A percentile compares a stretch with the other conserved stretches of the same genome.
These are phyloP conservation scores for Zaprionus bogoriensis DNA, from an alignment of 2,888 invertebrate species.

Conservation along the genomic window DNA sequence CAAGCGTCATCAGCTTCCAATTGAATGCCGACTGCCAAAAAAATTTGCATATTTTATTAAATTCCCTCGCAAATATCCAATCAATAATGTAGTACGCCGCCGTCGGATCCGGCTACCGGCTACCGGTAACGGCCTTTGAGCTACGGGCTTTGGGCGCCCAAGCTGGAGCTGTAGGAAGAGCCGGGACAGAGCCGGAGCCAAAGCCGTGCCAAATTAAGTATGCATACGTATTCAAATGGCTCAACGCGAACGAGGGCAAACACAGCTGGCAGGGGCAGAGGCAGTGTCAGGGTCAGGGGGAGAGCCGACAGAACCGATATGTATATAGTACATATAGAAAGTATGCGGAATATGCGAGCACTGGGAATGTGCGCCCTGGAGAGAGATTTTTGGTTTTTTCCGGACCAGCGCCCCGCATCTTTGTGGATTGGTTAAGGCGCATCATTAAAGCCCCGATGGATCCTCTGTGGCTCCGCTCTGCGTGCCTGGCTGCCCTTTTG, in stretches of 20 bases:
- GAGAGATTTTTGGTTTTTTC: conserved; percentile 72
- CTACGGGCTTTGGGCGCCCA: not conserved
- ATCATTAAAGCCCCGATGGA: conserved; percentile 61
- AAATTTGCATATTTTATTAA: conserved; percentile 79
- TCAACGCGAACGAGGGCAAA: conserved; percentile 34
- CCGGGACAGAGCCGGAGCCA: conserved; percentile 32
- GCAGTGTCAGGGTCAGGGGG: conserved; percentile 23
- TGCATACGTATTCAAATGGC: conserved; percentile 77
- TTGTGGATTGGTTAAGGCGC: conserved; percentile 50
- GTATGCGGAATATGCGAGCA: conserved; percentile 27
- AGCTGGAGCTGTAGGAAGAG: not conserved
- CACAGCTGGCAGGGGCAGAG: conserved; percentile 12
- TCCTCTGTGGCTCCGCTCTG: conserved; percentile 9
- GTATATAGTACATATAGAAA: conserved; percentile 33
- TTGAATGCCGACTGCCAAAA: conserved; percentile 52
- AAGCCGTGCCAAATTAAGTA: conserved; percentile 71
- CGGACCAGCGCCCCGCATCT: conserved; percentile 44
- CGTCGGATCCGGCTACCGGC: conserved; percentile 49
- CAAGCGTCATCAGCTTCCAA: conserved; percentile 41
- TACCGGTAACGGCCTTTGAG: not conserved
- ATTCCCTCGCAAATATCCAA: conserved; percentile 75
- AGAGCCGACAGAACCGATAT: conserved; percentile 17
- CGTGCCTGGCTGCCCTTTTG: conserved; percentile 41
- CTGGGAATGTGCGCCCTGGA: conserved; percentile 50
- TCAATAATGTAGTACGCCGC: conserved; percentile 72